Evolutionary conservation across 2,797 vertebrate genomes (phyloP), one percentile per base, ranked within the genome.

Genomic region (Ctenosaura bakeri): DNA sequence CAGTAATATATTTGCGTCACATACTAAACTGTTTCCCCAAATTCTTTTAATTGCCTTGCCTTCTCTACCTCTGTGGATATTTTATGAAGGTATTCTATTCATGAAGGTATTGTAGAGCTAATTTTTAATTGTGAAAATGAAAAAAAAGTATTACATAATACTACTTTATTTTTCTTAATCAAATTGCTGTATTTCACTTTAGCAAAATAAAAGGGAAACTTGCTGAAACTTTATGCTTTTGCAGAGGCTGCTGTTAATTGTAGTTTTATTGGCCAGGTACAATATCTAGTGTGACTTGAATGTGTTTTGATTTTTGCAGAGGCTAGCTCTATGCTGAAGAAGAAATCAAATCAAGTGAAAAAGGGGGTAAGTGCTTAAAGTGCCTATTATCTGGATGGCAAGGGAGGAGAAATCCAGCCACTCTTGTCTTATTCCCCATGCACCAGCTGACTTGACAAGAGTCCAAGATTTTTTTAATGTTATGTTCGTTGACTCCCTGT

Each of bases 281-380:
- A 88, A 16, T 88, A 26, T 85, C 4, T 80, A 32, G 93, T 87
- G 14, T 97, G 76, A 96, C 20, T 85, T 85, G 26, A 89, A 26
- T 89, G 32, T 88, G 16, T 82, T 29, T 94, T 92, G 83, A 93
- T 95, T 90, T 90, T 96, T 95, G 56, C 97, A 99, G 99, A 99
- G 1, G 85, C 92, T 18, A 95, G 97, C 14, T 98, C 98, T 88
- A 94, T 99, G 86, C 95, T 99, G 71, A 99, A 99, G 96, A 99
- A 99, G 98, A 99, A 99, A 76, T 98, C 98, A 26, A 92, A 95
- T 80, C 95, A 97, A 92, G 93, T 97, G 81, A 99, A 98, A 97
- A 99, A 98, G 94, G 98, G 98, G 12, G 99, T 99, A 96, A 87
- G 98, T 96, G 8, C 38, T 29, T 64, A 1, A 32, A 71, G 6